Percentiles rank a stretch among this genome's conserved stretches.
These are phyloP conservation scores for Ornithoptera priamus DNA, from an alignment of 2,888 invertebrate genomes.

Conservation along the genomic window DNA sequence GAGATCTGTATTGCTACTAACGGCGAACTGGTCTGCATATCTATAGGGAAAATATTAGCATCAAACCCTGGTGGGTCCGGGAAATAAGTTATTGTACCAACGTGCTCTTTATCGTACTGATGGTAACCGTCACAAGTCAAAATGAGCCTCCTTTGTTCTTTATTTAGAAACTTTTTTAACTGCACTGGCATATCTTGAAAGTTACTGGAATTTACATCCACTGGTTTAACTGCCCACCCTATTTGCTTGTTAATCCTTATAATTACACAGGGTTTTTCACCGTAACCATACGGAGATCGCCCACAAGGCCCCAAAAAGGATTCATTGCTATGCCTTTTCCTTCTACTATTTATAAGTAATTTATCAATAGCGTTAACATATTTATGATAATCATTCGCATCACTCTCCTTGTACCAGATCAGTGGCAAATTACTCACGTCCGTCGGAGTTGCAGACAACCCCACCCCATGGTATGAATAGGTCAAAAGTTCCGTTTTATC, in stretches of 20 bases:
- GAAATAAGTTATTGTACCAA: conserved; percentile 59
- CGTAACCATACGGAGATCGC: conserved; percentile 61
- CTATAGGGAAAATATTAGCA: conserved; percentile 51
- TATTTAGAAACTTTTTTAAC: conserved; percentile 53
- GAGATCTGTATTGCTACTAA: conserved; percentile 63
- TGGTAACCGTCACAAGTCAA: conserved; percentile 59
- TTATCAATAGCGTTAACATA: conserved; percentile 57
- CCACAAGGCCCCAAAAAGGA: conserved; percentile 61
- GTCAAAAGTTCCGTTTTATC: conserved; percentile 43
- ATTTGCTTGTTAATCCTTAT: conserved; percentile 63
- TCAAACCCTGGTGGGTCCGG: conserved; percentile 69
- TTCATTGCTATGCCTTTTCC: conserved; percentile 40
- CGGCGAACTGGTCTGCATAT: conserved; percentile 45
- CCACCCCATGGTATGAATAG: conserved; percentile 54
- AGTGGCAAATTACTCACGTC: conserved; percentile 49
- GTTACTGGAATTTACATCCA: conserved; percentile 44
- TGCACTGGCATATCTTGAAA: conserved; percentile 44
- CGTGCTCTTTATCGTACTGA: conserved; percentile 63
- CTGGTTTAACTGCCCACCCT: conserved; percentile 58
- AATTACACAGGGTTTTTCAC: conserved; percentile 59
- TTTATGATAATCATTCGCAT: conserved; percentile 49
- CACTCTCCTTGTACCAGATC: conserved; percentile 58
- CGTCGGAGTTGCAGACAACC: conserved; percentile 60
- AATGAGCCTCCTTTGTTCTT: conserved; percentile 54
- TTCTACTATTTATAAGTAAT: conserved; percentile 43